phyloP scores from a whole-genome alignment of 2,797 vertebrate species.

The Poecile montanus region DNA sequence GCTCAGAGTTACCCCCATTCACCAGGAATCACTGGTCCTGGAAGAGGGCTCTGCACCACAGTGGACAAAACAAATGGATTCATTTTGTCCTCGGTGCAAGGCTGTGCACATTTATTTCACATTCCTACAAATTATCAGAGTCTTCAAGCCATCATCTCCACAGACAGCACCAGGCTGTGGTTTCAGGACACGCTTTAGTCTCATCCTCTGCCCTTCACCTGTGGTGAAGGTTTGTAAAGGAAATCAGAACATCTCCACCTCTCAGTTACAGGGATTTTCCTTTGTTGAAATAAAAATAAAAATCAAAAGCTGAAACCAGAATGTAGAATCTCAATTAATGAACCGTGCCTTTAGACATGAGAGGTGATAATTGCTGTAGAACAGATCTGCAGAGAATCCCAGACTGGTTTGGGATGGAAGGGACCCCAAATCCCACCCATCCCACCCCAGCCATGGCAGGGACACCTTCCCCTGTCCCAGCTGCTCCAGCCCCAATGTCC shows the following conservation, averaged over 20 bases:
- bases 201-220: not conserved
- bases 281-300: not conserved
- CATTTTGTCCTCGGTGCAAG: not conserved
- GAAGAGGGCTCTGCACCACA: not conserved
- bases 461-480: not conserved
- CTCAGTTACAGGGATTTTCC: not conserved
- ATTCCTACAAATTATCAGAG: not conserved
- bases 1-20: not conserved
- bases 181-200: not conserved
- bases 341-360: not conserved
- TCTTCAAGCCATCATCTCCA: not conserved
- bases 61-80: not conserved
- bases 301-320: not conserved
- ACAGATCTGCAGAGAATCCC: not conserved
- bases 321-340: not conserved
- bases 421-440: rapidly evolving
- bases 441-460: not conserved
- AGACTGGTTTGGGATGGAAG: rapidly evolving
- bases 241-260: not conserved
- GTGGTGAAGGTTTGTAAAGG: not conserved
- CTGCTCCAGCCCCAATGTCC: not conserved
- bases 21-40: not conserved
- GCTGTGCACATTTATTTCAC: not conserved
- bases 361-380: not conserved
- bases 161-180: not conserved